Evolutionary conservation across 2,888 invertebrate species (phyloP).

Genomic region (Oxycera nigricornis): DNA sequence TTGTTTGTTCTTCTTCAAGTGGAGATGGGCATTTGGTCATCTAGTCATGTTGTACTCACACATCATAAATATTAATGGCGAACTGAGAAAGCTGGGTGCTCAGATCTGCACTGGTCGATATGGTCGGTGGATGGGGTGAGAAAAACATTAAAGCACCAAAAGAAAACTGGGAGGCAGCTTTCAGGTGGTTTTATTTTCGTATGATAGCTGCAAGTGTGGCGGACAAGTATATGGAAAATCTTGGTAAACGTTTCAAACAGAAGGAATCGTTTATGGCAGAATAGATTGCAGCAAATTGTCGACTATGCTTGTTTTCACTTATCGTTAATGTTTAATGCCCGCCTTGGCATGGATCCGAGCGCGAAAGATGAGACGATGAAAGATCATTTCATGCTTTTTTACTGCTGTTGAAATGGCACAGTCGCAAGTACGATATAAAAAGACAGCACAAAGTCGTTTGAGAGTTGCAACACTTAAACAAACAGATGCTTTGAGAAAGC

Average conservation of each 20-base stretch:
- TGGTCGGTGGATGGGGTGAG: neutral
- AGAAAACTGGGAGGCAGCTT: neutral
- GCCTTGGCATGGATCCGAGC: too few species aligned
- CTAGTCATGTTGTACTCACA: neutral
- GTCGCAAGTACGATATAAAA: too few species aligned
- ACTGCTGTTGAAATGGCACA: too few species aligned
- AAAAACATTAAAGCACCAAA: constrained; percentile 12
- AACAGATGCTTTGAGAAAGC: too few species aligned
- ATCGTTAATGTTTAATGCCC: neutral
- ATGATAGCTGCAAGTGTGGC: neutral
- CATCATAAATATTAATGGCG: constrained; percentile 11
- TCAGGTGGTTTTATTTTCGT: neutral
- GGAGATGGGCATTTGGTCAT: neutral
- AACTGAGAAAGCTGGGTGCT: neutral
- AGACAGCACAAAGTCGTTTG: too few species aligned
- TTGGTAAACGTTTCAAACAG: too few species aligned
- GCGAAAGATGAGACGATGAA: too few species aligned
- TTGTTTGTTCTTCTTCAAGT: neutral
- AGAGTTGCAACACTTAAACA: too few species aligned
- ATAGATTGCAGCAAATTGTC: too few species aligned
- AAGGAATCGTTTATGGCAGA: too few species aligned
- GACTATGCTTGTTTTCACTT: neutral
- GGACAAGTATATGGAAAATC: neutral
- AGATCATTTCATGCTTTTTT: too few species aligned
- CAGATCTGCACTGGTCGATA: neutral